Evolutionary conservation across 1,140 invertebrate species (phyloP), one percentile per base, ranked within the genome.

Genomic region (Littorina saxatilis): DNA sequence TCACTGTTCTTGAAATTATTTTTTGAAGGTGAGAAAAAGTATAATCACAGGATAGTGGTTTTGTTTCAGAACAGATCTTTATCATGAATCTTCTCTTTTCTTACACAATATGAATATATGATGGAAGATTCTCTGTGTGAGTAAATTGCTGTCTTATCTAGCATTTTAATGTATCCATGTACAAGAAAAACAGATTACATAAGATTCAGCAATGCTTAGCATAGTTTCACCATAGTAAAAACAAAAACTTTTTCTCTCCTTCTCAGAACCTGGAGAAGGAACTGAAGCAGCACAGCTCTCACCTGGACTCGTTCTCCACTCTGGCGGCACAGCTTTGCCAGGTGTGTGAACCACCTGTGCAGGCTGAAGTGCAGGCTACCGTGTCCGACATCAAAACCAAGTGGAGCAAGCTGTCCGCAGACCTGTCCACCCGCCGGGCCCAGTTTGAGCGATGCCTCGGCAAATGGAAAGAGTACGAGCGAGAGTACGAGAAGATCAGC

Each of bases 391-490:
- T 90, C 15, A 85, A 89, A 52, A 82, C 52, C 70, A 86, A 79
- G 80, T 90, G 89, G 87, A 80, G 83, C 27, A 55, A 83, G 61
- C 82, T 87, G 40, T 77, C 47, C 20, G 50, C 55, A 37, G 86
- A 90, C 37, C 75, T 91, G 23, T 73, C 82, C 2, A 52, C 81
- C 2, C 83, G 87, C 61, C 73, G 82, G n/a, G 73, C 80, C 2
- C 70, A 82, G 73, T 89, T 89, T 82, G 85, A 89, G 39, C 76
- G 84, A 11, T 87, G 81, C 70, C 77, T 89, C 5, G 35, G 84
- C 1, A 81, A 86, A 4, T 92, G 91, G 91, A 78, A 86, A 55
- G 78, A 81, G 9, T 92, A 91, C 82, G 90, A 92, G 68, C 82
- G 86, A 1, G 82, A 89, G 52, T 90, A 87, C 55, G 79, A 52